A percentile compares a stretch with the other conserved stretches of the same genome.
Conservation (phyloP, 2,888 invertebrate species). For the Epinotia brunnichana region DNA sequence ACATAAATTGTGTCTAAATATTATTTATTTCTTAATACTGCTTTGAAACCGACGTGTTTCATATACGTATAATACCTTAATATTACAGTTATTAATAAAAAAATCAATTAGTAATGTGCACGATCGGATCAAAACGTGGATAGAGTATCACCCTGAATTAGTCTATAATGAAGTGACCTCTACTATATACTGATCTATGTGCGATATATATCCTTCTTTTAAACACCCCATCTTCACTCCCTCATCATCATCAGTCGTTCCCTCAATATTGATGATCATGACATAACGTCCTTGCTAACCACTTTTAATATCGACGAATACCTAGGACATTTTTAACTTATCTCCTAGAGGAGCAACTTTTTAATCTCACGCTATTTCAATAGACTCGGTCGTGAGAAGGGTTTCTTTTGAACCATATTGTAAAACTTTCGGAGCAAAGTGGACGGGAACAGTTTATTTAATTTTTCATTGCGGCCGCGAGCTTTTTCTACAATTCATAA, state of each 20-base stretch:
- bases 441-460: constrained; percentile 16
- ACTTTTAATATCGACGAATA: constrained; percentile 13
- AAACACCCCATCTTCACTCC: no score
- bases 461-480: constrained; percentile 20
- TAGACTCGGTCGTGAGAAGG: constrained; percentile 28
- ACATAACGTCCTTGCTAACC: background rate
- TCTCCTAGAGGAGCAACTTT: constrained; percentile 16
- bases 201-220: no score
- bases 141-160: no score
- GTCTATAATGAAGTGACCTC: no score
- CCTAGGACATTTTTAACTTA: background rate
- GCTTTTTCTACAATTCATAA: background rate
- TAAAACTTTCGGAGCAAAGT: constrained; percentile 41
- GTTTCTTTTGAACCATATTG: constrained; percentile 41
- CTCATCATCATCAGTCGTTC: background rate
- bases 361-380: constrained; percentile 24
- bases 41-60: no score
- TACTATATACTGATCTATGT: no score
- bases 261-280: background rate
- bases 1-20: no score
- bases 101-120: no score
- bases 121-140: no score
- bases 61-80: no score
- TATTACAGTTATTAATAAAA: no score
- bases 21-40: no score